Evolutionary conservation across 2,797 vertebrate species (phyloP), one percentile per base, ranked within the genome.

Genomic region (Echiichthys vipera): DNA sequence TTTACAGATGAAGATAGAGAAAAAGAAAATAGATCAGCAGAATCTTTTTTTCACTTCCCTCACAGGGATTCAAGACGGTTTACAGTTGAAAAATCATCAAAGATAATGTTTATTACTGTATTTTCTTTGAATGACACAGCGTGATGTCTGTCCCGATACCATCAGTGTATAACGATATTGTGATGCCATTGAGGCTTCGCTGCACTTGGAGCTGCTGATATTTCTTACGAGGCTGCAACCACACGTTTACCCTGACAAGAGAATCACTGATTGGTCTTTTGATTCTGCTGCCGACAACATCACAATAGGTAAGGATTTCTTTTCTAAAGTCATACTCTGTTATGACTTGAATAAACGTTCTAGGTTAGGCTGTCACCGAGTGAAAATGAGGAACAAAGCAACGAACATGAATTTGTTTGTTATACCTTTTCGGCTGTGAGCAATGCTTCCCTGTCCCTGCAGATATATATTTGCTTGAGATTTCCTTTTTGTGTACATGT

Each of bases 161-260:
- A 39, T 56, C 42, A n/a, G 27, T 47, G 30, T 42, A 45, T 36
- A 45, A 29, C 57, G 49, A 74, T 51, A 13, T 58, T 62, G 68
- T 75, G 67, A 81, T 70, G 59, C 54, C 8, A 30, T 37, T 40
- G 70, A 79, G 37, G 58, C 72, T 66, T 79, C 55, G 17, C 51
- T 62, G 64, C 65, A 30, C 36, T 43, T n/a, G 7, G 18, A 77
- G 53, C 34, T 29, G 29, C 42, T 71, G 51, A 10, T 65, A 29
- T 42, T 67, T 77, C 43, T 40, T 53, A 42, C 32, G 49, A 47
- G 40, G 27, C 54, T 56, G 36, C 50, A 65, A 47, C 43, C 45
- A 70, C n/a, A 56, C 18, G 4, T 51, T 76, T 40, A 55, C 36
- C 20, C 59, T 15, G 32, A 63, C 29, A 22, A 43, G 22, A 34